A percentile compares a stretch with the other conserved stretches of the same genome.
Evolutionary conservation across 2,888 invertebrate species (phyloP).

Genomic region (Barypeithes pellucidus): DNA sequence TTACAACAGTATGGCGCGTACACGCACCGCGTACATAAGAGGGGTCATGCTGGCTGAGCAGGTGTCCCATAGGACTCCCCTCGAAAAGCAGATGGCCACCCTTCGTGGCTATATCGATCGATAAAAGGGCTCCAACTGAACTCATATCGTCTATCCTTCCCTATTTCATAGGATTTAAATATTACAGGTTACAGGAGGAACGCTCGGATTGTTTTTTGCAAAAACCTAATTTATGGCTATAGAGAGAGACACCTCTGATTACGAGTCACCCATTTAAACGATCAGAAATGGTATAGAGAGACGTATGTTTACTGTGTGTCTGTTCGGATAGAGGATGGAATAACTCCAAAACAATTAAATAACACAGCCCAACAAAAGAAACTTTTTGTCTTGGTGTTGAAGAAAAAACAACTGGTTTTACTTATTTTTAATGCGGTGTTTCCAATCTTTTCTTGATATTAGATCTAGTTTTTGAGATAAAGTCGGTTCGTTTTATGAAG

Average conservation of each 20-base stretch:
- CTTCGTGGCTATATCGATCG: constrained; percentile 42
- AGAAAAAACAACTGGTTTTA: no score
- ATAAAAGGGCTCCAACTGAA: constrained; percentile 36
- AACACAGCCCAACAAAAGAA: no score
- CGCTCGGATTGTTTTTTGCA: background rate
- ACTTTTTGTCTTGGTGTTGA: no score
- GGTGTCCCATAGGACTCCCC: constrained; percentile 51
- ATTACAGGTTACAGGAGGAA: background rate
- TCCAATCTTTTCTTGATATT: no score
- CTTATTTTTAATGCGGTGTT: no score
- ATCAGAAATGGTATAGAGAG: background rate
- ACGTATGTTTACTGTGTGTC: background rate
- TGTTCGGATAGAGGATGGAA: no score
- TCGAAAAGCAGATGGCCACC: constrained; percentile 50
- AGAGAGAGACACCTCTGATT: constrained; percentile 3
- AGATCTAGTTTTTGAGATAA: no score
- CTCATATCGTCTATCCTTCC: constrained; percentile 30
- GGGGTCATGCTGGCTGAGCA: constrained; percentile 47
- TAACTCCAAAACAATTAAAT: no score
- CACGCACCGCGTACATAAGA: constrained; percentile 36
- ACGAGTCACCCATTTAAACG: background rate
- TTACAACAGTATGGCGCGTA: constrained; percentile 35
- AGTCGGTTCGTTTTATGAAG: no score
- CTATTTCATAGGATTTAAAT: background rate
- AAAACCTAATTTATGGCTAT: background rate